Base-by-base conservation (phyloP, 2,797 vertebrate species). In the Triplophysa bombifrons region DNA sequence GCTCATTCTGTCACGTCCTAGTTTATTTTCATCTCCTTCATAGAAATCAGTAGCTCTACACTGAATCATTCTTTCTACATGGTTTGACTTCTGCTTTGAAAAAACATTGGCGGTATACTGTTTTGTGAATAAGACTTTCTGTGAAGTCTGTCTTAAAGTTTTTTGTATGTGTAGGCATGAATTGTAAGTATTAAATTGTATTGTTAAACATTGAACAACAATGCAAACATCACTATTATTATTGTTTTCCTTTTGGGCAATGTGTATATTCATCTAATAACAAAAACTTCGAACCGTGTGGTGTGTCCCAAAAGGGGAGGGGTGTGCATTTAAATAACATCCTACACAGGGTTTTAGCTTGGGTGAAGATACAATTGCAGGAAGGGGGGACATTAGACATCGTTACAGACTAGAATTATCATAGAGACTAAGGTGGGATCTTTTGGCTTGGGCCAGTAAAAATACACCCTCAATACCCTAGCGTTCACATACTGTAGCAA, bases 11-110 rank as follows among this genome's bases (percentile, higher is more conserved):
- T 27, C 22, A 30, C 14, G 2, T 27, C 13, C 58, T 61, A 61
- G 22, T 61, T 61, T 14, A 61, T 27, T 25, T 60, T 25, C 4
- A 60, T 60, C 13, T 61, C 5, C 25, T 58, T 20, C 10, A 3
- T 58, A 11, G 25, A 12, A 61, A 30, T 25, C 25, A 61, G 58
- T 30, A 25, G 22, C 25, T 30, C 22, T 61, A 16, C 58, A 30
- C 58, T 61, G 13, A 61, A 30, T 61, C 58, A 61, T 30, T 30
- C 30, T 61, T 61, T 61, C 58, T 61, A 61, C 58, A 61, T 27
- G 22, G 58, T 61, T 61, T 60, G 4, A 16, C 58, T 16, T 6
- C 58, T 60, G 22, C 25, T 27, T 27, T 16, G 13, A 48, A 61
- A 61, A 17, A 61, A 61, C 58, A 25, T 13, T 25, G 56, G 56